Evolutionary conservation across 2,888 invertebrate species (phyloP).

Genomic region (Luperina nickerlii): DNA sequence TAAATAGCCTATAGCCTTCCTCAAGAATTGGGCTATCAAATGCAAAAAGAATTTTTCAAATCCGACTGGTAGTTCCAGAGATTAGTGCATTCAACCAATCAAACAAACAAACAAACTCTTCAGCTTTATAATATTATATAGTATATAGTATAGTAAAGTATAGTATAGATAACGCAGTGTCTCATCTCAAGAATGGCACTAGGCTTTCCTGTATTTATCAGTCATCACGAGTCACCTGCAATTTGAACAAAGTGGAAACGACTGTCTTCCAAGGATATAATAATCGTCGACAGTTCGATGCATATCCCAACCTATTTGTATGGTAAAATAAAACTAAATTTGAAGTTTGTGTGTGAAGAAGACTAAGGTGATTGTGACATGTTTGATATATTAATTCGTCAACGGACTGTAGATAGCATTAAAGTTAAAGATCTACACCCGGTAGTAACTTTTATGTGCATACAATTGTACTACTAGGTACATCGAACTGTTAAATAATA

Average conservation of each 20-base stretch:
- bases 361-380: conserved; percentile 4
- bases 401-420: background rate
- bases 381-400: conserved; percentile 11
- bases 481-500: background rate
- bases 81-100: too few relatives aligned
- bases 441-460: conserved; percentile 8
- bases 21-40: too few relatives aligned
- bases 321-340: background rate
- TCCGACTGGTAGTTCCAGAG: too few relatives aligned
- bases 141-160: too few relatives aligned
- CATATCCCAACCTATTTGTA: background rate
- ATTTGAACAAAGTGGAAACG: background rate
- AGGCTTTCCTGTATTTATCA: background rate
- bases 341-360: background rate
- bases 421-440: background rate
- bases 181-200: background rate
- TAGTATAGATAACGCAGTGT: too few relatives aligned
- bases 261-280: background rate
- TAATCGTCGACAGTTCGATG: background rate
- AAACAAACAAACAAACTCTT: too few relatives aligned
- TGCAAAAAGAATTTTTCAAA: too few relatives aligned
- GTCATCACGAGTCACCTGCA: too few relatives aligned
- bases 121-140: too few relatives aligned
- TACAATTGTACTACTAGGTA: conserved; percentile 4
- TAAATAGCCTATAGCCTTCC: too few relatives aligned